Evolutionary conservation across 2,113 vertebrate species (phyloP).

Genomic region (Halichoeres trimaculatus): DNA sequence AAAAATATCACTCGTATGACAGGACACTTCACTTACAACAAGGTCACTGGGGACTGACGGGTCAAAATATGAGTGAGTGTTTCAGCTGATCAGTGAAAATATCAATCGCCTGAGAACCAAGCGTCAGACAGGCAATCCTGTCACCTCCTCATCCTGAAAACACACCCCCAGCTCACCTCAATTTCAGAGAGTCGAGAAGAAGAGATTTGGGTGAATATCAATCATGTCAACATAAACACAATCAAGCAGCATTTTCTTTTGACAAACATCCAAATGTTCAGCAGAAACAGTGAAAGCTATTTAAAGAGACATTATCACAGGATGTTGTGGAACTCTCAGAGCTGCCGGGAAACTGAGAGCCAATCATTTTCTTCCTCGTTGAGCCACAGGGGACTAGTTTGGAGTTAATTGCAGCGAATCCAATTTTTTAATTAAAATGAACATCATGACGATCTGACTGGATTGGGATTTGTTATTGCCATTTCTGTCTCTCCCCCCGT

Average conservation of each 20-base stretch:
- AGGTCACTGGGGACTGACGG: conserved; percentile 63
- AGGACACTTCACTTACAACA: conserved; percentile 61
- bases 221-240: conserved; percentile 27
- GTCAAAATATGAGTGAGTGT: conserved; percentile 63
- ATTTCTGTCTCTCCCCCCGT: conserved; percentile 66
- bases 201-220: conserved; percentile 16
- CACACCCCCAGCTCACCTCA: conserved; percentile 5
- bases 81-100: conserved; percentile 53
- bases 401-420: conserved; percentile 82
- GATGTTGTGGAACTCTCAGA: conserved; percentile 53
- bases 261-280: conserved; percentile 53
- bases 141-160: conserved; percentile 19
- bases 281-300: conserved; percentile 37
- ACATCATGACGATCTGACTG: conserved; percentile 79
- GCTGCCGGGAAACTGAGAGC: conserved; percentile 70
- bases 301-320: conserved; percentile 66
- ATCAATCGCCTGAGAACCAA: conserved; percentile 39
- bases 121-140: conserved; percentile 16
- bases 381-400: conserved; percentile 78
- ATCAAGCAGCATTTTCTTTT: conserved; percentile 34
- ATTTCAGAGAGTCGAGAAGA: conserved; percentile 7
- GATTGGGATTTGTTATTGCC: conserved; percentile 79
- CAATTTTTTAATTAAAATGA: conserved; percentile 84
- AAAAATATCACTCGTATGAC: conserved; percentile 57
- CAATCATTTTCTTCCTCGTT: conserved; percentile 65